Evolutionary conservation across 2,113 vertebrate species (phyloP).

Genomic region (Empidonax traillii): DNA sequence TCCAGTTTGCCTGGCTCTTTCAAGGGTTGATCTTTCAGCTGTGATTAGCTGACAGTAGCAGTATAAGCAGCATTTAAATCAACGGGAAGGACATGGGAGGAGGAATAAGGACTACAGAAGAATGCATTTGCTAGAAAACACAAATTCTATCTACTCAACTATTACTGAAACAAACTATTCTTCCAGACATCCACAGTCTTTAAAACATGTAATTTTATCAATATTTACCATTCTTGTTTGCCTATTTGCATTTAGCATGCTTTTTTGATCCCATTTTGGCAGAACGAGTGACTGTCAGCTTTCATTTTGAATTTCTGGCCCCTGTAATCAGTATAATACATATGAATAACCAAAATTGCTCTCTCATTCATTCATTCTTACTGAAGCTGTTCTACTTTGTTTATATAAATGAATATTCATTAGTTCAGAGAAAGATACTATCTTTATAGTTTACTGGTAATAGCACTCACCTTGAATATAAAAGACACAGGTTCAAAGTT

Average conservation of each 20-base stretch:
- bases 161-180: not conserved
- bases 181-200: not conserved
- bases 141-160: not conserved
- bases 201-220: not conserved
- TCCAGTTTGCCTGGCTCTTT: not conserved
- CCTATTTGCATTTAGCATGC: not conserved
- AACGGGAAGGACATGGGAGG: not conserved
- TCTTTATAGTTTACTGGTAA: not conserved
- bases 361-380: not conserved
- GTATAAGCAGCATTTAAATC: not conserved
- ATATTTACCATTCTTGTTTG: not conserved
- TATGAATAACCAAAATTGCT: not conserved
- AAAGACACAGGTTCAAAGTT: not conserved
- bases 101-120: not conserved
- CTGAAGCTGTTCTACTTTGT: not conserved
- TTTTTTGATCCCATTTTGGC: not conserved
- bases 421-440: not conserved
- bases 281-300: not conserved
- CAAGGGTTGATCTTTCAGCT: not conserved
- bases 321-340: not conserved
- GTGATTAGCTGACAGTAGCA: not conserved
- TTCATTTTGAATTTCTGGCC: not conserved
- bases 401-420: not conserved
- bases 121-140: not conserved
- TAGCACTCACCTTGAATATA: not conserved